A percentile compares a stretch with the other conserved stretches of the same genome.
Evolutionary conservation across 35 echinoderm and acorn worm genomes (phyloP).

Genomic region (Eucidaris tribuloides): DNA sequence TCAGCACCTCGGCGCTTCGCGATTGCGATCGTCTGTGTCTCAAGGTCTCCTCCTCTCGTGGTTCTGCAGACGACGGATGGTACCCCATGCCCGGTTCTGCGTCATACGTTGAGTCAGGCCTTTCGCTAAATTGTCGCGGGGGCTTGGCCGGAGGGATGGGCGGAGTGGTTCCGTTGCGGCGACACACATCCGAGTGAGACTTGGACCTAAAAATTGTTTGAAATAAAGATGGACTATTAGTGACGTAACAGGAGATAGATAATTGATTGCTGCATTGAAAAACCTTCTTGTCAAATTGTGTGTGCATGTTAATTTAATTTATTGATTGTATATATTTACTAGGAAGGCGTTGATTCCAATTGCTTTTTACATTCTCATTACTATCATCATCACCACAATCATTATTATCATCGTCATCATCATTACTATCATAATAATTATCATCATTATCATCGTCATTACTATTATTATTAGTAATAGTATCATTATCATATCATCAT

Average conservation of each 20-base stretch:
- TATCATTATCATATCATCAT: too few species aligned
- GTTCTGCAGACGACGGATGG: not conserved
- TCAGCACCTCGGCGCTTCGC: constrained; percentile 39
- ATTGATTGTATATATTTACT: too few species aligned
- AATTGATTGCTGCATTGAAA: not conserved
- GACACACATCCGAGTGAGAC: constrained; percentile 46
- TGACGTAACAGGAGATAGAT: not conserved
- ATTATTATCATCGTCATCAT: not conserved
- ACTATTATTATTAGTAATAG: too few species aligned
- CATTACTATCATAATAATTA: too few species aligned
- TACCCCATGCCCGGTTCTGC: not conserved
- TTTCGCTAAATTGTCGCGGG: constrained; percentile 10
- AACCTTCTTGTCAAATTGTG: not conserved
- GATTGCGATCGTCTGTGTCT: constrained; percentile 18
- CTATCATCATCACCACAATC: too few species aligned
- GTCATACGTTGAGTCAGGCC: not conserved
- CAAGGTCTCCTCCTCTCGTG: not conserved
- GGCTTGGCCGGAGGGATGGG: constrained; percentile 12
- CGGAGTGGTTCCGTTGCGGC: not conserved
- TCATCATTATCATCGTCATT: too few species aligned
- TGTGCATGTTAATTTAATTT: not conserved
- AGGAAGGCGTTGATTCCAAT: not conserved
- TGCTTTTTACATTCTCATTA: not conserved
- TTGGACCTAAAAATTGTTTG: constrained; percentile 15
- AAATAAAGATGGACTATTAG: not conserved